Conservation (phyloP, 2,113 vertebrate genomes). For the Lophura nycthemera region DNA sequence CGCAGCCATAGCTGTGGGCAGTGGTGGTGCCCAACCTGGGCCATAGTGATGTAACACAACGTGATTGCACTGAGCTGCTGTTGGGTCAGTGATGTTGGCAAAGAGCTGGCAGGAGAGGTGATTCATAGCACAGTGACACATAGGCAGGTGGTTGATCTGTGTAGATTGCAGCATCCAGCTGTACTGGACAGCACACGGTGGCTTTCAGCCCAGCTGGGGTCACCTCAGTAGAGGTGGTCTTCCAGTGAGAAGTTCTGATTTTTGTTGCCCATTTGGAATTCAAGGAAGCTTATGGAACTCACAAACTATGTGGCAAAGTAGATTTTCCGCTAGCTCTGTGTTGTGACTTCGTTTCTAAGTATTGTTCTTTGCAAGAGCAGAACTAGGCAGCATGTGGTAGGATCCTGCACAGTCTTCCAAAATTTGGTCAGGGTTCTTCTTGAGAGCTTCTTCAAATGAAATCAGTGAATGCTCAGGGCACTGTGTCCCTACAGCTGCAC, state of each 20-base stretch:
- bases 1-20: background rate
- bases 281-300: constrained; percentile 30
- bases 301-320: background rate
- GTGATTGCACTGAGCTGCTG: background rate
- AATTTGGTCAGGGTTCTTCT: background rate
- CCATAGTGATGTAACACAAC: background rate
- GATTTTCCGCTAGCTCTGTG: background rate
- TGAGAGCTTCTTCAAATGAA: background rate
- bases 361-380: background rate
- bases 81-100: background rate
- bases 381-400: background rate
- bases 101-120: background rate
- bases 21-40: background rate
- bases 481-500: background rate
- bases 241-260: background rate
- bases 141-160: background rate
- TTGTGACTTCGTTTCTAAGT: background rate
- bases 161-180: background rate
- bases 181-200: background rate
- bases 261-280: background rate
- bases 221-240: background rate
- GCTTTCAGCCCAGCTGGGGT: background rate
- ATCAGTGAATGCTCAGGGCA: background rate
- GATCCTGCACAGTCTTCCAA: background rate
- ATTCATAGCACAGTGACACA: background rate